A percentile compares a stretch with the other conserved stretches of the same genome.
These are phyloP conservation scores for Hetaerina americana DNA, from an alignment of 1,140 invertebrate species.

Conservation along the genomic window DNA sequence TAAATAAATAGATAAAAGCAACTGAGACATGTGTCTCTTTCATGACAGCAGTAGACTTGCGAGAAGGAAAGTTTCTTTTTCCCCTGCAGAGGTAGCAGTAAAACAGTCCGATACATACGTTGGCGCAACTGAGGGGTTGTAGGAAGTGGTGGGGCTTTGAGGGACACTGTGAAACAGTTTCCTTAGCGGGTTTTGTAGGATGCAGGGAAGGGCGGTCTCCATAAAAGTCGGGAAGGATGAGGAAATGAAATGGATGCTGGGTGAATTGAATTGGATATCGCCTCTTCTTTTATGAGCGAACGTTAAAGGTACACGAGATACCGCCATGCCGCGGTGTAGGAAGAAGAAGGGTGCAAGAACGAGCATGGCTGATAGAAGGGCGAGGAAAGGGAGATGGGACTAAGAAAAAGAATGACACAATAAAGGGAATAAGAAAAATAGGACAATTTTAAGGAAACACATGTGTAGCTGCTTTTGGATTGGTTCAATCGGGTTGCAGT, in stretches of 20 bases:
- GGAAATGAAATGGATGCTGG: not conserved
- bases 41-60: too few relatives aligned
- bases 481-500: too few relatives aligned
- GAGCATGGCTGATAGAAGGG: not conserved
- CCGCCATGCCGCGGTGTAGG: not conserved
- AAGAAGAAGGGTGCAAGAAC: not conserved
- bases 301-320: not conserved
- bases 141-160: not conserved
- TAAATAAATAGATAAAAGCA: too few relatives aligned
- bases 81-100: too few relatives aligned
- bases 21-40: too few relatives aligned
- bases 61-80: too few relatives aligned
- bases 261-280: not conserved
- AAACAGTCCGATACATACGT: too few relatives aligned
- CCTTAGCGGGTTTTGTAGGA: not conserved
- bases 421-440: too few relatives aligned
- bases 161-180: not conserved
- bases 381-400: not conserved
- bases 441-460: too few relatives aligned
- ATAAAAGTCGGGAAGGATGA: not conserved
- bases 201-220: not conserved
- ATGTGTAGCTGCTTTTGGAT: too few relatives aligned
- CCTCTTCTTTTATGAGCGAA: not conserved
- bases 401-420: not conserved
- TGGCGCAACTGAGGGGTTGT: too few relatives aligned